Evolutionary conservation across 2,888 invertebrate species (phyloP).

Genomic region (Ligdia adustata): DNA sequence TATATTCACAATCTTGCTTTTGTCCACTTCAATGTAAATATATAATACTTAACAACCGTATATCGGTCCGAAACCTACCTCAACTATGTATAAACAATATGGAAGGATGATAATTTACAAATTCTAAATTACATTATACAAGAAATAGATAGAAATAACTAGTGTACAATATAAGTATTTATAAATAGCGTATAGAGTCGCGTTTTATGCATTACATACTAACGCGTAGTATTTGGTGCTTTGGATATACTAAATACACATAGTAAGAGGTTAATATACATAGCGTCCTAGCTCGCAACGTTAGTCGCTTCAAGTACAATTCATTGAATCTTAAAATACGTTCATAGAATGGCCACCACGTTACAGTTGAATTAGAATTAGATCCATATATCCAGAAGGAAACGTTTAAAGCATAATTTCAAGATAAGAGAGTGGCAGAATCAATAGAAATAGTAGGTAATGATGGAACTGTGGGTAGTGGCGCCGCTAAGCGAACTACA

Average conservation of each 20-base stretch:
- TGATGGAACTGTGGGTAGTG: slow-evolving; percentile 31
- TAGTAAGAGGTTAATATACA: slow-evolving; percentile 46
- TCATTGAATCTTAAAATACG: slow-evolving; percentile 39
- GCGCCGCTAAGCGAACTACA: slow-evolving; percentile 78
- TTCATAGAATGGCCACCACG: slow-evolving; percentile 72
- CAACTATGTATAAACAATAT: slow-evolving; percentile 38
- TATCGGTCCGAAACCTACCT: slow-evolving; percentile 28
- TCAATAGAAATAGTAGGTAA: slow-evolving; percentile 7
- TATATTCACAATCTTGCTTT: slow-evolving; percentile 6
- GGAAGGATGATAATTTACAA: slow-evolving; percentile 78
- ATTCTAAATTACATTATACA: slow-evolving; percentile 72
- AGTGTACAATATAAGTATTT: slow-evolving; percentile 64
- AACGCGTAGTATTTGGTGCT: slow-evolving; percentile 67
- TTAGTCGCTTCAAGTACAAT: slow-evolving; percentile 21
- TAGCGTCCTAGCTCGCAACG: slow-evolving; percentile 38
- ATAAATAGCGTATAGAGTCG: slow-evolving; percentile 62
- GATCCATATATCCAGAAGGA: slow-evolving; percentile 10
- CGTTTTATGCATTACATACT: slow-evolving; percentile 55
- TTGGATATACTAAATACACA: slow-evolving; percentile 49
- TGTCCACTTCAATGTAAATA: slow-evolving; percentile 2
- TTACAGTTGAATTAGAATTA: slow-evolving; percentile 50
- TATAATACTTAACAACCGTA: slow-evolving; percentile 33
- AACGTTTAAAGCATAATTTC: slow-evolving; percentile 11
- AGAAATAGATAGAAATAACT: slow-evolving; percentile 78
- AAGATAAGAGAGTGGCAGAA: slow-evolving; percentile 5